Evolutionary conservation across 2,797 vertebrate genomes (phyloP).

Genomic region (Octomys mimax): DNA sequence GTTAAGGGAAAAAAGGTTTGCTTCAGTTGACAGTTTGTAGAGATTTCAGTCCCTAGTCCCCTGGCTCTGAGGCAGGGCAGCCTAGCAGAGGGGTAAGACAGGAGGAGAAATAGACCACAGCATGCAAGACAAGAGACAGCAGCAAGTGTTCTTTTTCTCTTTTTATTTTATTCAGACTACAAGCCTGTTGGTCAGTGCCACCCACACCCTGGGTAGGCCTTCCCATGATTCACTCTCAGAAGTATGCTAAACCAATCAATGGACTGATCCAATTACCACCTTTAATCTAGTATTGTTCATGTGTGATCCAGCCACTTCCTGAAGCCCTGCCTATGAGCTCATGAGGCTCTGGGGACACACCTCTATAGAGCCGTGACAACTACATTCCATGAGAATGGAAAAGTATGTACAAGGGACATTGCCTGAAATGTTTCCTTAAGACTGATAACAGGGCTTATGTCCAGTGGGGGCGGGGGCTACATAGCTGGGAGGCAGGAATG

Average conservation of each 20-base stretch:
- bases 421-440: background rate
- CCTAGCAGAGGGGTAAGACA: background rate
- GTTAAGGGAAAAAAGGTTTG: background rate
- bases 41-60: background rate
- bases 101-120: background rate
- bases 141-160: background rate
- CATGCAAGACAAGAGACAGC: background rate
- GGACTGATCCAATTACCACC: too few relatives aligned
- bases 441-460: background rate
- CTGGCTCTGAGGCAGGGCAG: background rate
- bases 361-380: background rate
- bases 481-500: background rate
- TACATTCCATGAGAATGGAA: background rate
- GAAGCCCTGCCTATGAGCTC: background rate
- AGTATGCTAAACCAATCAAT: background rate
- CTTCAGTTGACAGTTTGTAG: background rate
- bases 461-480: background rate
- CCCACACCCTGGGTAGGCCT: background rate
- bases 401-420: background rate
- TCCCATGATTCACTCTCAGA: background rate
- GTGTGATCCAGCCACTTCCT: background rate
- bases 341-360: background rate
- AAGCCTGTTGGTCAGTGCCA: background rate
- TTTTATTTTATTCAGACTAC: background rate
- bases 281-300: background rate